Base-by-base conservation (phyloP, 2,888 invertebrate genomes). In the Azorinus chamasolen region DNA sequence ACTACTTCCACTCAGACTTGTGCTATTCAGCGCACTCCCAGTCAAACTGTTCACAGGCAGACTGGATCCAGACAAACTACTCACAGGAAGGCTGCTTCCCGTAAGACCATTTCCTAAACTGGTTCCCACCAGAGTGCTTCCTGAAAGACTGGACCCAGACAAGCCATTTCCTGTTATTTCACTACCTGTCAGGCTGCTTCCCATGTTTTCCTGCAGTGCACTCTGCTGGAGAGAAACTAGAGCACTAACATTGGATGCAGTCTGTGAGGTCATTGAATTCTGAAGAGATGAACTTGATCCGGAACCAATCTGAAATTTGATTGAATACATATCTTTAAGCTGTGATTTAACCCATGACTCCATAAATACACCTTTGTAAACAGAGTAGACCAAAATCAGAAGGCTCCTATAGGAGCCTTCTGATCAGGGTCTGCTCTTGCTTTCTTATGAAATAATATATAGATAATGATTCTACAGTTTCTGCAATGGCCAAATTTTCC, bases 251-350 rank as follows among this genome's bases (percentile, higher is more conserved):
- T 81, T 81, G 20, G 80, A 80, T 12, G 74, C 72, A 72, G 68
- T 64, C 77, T 83, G 70, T 71, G 79, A 73, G 61, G 66, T 69
- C 69, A 81, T 74, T 1, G 77, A 77, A 54, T 80, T 69, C 71
- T 80, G 83, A 32, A 73, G 37, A 46, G 77, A 81, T 25, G 83
- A 82, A 58, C 83, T 81, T 22, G 85, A 79, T 32, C 85, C 78
- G 18, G 85, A 85, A 37, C 89, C 89, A 83, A 89, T 89, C 89
- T 89, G 46, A 8, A 59, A 59, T 32, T 32, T 6, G 5, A 32
- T 32, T 10, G 10, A 32, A n/a, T n/a, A n/a, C n/a, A n/a, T n/a
- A n/a, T n/a, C n/a, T n/a, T n/a, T n/a, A n/a, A n/a, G n/a, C n/a
- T n/a, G n/a, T n/a, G n/a, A n/a, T n/a, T n/a, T n/a, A n/a, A n/a